These are phyloP conservation scores for Achlya flavicornis DNA, from an alignment of 2,888 invertebrate genomes.

Conservation along the genomic window DNA sequence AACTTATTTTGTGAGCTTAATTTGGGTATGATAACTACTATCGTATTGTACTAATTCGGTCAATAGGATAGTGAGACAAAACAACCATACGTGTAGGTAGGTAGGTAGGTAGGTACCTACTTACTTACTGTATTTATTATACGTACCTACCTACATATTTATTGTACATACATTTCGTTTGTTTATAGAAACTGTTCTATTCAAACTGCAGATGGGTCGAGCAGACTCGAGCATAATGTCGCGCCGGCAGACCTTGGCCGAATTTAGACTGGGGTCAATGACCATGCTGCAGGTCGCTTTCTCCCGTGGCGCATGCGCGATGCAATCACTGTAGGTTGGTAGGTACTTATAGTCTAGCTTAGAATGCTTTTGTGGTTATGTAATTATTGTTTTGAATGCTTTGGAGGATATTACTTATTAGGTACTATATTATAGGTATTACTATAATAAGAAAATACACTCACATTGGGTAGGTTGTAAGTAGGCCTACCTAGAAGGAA, in stretches of 20 bases:
- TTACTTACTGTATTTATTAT: background rate
- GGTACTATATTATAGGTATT: background rate
- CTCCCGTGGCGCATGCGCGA: slow-evolving; percentile 63
- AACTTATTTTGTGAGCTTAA: background rate
- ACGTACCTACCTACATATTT: background rate
- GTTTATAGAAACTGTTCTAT: background rate
- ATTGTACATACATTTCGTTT: background rate
- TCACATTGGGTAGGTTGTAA: background rate
- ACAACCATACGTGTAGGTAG: background rate
- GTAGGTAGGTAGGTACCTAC: background rate
- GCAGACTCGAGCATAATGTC: slow-evolving; percentile 44
- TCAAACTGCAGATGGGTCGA: slow-evolving; percentile 27
- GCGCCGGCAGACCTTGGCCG: slow-evolving; percentile 73
- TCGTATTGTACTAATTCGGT: slow-evolving; percentile 1
- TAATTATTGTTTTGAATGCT: slow-evolving; percentile 1
- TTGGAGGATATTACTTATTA: background rate
- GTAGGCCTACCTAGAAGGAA: no score
- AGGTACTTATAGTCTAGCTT: slow-evolving; percentile 26
- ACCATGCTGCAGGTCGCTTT: slow-evolving; percentile 69
- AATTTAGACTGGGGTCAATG: slow-evolving; percentile 69
- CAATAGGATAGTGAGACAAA: background rate
- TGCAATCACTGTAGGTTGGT: slow-evolving; percentile 51
- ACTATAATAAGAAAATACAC: background rate
- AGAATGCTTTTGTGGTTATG: slow-evolving; percentile 4
- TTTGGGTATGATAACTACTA: background rate